Percentiles rank a stretch among this genome's conserved stretches.
phyloP scores from a whole-genome alignment of 2,113 vertebrate genomes.

The Chlorodrepanis virens region DNA sequence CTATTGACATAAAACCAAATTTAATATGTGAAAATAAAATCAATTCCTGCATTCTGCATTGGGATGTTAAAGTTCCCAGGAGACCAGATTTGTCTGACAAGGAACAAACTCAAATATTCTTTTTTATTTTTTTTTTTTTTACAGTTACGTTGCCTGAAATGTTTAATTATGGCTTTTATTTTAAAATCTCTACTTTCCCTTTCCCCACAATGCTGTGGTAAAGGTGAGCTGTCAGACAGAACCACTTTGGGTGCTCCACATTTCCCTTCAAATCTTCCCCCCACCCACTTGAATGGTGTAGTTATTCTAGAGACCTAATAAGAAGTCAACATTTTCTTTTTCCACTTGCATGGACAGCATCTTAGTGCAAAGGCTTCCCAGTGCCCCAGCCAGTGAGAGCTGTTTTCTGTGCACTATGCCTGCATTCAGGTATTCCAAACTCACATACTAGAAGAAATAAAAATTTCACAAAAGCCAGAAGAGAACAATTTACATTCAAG shows the following conservation, averaged over 20 bases:
- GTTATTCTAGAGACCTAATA: neutral
- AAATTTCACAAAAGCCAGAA: neutral
- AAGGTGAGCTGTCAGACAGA: neutral
- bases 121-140: neutral
- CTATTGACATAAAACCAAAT: slow-evolving; percentile 5
- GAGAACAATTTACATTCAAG: neutral
- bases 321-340: neutral
- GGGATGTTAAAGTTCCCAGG: neutral
- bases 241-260: neutral
- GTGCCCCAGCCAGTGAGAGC: neutral
- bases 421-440: neutral
- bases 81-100: slow-evolving; percentile 1
- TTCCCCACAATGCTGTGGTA: neutral
- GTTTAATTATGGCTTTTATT: neutral
- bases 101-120: neutral
- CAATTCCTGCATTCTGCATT: neutral
- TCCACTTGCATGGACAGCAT: neutral
- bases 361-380: neutral
- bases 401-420: neutral
- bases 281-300: fast-evolving
- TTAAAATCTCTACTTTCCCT: neutral
- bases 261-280: neutral
- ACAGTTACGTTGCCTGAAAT: neutral
- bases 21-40: slow-evolving; percentile 17
- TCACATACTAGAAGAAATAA: neutral